Evolutionary conservation across 2,888 invertebrate genomes (phyloP), one percentile per base, ranked within the genome.

Genomic region (Sthenelais limicola): DNA sequence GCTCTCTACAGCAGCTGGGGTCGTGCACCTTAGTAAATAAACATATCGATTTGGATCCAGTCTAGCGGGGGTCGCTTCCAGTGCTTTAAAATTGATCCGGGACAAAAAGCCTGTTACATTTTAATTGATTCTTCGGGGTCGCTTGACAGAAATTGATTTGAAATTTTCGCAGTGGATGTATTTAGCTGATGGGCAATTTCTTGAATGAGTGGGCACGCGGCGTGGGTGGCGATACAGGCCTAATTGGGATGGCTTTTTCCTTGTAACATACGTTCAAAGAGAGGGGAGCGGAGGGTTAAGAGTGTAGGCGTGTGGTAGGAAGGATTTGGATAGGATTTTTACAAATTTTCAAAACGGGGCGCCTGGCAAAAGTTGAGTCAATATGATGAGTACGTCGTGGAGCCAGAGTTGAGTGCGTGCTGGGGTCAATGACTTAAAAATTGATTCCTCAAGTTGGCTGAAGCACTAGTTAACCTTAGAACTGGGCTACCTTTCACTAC

Each of bases 11-110:
- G 62, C 32, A 33, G 9, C 38, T 43, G 62, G 26, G 62, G 62
- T 62, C 62, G 38, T 43, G 62, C 38, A 62, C 62, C 62, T 62
- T 62, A 38, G 62, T 62, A 62, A 62, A 62, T 62, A 62, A 62
- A 62, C 62, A 62, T 62, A 62, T 62, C 26, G 62, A 62, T 62
- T 62, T 62, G 62, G 62, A 62, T 62, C 62, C 38, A 35, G 62
- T 35, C 35, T 35, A 2, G 62, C 2, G 24, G 38, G 38, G 38
- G 62, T 35, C 62, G 38, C 35, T 26, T 62, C 33, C 38, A 62
- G 62, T 62, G 43, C 62, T 62, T 62, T 62, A 62, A 62, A 62
- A 62, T 62, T 62, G 62, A 62, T 62, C 62, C 24, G 38, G 26
- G 62, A 51, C 51, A 12, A 51, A 51, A 51, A 51, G 24, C 32